Conservation (phyloP, 2,797 vertebrate species). For the Phaenicophaeus curvirostris region DNA sequence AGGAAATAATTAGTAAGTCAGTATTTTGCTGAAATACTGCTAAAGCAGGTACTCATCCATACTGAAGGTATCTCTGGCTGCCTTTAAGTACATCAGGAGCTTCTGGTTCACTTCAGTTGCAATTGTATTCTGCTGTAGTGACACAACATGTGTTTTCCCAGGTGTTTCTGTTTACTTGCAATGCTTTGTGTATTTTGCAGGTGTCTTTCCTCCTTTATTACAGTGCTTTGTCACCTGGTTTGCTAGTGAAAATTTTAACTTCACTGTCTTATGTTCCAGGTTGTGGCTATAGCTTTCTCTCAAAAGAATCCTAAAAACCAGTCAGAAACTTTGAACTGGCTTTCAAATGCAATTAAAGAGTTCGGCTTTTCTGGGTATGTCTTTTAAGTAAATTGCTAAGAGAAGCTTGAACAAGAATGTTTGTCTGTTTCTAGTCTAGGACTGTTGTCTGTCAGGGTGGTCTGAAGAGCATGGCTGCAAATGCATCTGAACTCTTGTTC, state of each 20-base stretch:
- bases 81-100: background rate
- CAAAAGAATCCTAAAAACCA: conserved; percentile 99
- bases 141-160: background rate
- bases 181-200: background rate
- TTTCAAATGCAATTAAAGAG: conserved; percentile 96
- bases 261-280: conserved; percentile 74
- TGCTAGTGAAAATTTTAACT: background rate
- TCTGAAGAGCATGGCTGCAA: background rate
- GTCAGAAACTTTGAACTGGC: conserved; percentile 95
- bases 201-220: background rate
- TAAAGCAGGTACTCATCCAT: background rate
- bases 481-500: background rate
- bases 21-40: background rate
- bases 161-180: background rate
- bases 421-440: background rate
- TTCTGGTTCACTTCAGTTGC: background rate
- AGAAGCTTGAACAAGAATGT: background rate
- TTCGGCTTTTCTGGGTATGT: conserved; percentile 96
- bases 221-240: background rate
- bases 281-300: conserved; percentile 91
- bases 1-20: background rate
- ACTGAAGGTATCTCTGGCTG: background rate
- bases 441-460: background rate
- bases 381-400: background rate
- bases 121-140: background rate